phyloP scores from a whole-genome alignment of 2,797 vertebrate genomes.

The Oreochromis mossambicus region DNA sequence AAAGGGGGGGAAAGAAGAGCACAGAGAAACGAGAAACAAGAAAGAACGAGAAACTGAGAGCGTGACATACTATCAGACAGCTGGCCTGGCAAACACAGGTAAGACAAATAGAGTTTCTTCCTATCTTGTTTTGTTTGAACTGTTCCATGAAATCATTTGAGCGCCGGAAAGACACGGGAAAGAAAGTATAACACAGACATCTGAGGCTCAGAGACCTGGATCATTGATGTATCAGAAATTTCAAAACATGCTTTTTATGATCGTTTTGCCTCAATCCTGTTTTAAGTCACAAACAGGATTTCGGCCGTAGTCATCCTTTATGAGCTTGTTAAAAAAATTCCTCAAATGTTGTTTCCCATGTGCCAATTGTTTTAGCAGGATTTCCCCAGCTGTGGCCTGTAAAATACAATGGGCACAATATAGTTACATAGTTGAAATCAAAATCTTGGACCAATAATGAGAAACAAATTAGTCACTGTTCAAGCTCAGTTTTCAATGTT shows the following conservation, averaged over 20 bases:
- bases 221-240: background rate
- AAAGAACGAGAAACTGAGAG: background rate
- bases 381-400: slow-evolving; percentile 1
- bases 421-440: background rate
- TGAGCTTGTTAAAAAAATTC: background rate
- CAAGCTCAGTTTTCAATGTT: background rate
- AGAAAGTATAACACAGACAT: background rate
- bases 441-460: background rate
- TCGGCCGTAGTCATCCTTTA: background rate
- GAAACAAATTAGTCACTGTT: background rate
- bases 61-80: background rate
- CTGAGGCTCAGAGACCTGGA: background rate
- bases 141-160: background rate
- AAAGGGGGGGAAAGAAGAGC: background rate
- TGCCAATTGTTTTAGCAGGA: background rate
- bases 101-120: background rate
- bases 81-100: slow-evolving; percentile 20
- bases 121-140: background rate
- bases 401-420: background rate
- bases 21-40: background rate
- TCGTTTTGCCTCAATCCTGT: background rate
- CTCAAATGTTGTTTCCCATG: background rate
- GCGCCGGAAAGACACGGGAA: fast-evolving
- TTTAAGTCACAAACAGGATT: background rate
- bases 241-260: background rate